phyloP scores from a whole-genome alignment of 2,113 vertebrate species.

The Callocephalon fimbriatum region DNA sequence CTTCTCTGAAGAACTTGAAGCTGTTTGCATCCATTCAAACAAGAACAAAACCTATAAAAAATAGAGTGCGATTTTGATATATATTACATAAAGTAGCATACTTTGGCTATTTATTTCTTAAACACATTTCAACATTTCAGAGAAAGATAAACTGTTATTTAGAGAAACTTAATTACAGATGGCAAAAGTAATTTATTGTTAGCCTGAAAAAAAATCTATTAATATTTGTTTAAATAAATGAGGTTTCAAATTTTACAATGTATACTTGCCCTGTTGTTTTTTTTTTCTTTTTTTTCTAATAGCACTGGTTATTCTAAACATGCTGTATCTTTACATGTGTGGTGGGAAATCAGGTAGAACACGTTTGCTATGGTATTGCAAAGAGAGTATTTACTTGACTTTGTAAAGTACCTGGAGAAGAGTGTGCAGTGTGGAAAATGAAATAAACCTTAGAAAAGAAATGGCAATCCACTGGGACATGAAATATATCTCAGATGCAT shows the following conservation, averaged over 20 bases:
- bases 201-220: neutral
- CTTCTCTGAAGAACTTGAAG: neutral
- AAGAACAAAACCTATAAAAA: neutral
- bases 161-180: neutral
- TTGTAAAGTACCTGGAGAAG: neutral
- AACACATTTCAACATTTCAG: neutral
- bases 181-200: neutral
- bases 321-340: neutral
- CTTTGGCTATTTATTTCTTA: neutral
- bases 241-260: fast-evolving
- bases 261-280: neutral
- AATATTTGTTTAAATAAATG: neutral
- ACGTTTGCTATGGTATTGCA: neutral
- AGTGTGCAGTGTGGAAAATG: neutral
- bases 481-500: neutral
- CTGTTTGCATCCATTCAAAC: neutral
- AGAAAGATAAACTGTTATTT: neutral
- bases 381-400: neutral
- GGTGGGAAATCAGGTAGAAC: neutral
- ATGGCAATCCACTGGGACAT: neutral
- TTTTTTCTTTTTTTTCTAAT: fast-evolving
- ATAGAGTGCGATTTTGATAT: neutral
- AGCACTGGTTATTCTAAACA: neutral
- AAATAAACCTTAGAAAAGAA: neutral
- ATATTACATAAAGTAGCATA: neutral